phyloP scores from a whole-genome alignment of 2,113 vertebrate species.

The Rhodinocichla rosea region DNA sequence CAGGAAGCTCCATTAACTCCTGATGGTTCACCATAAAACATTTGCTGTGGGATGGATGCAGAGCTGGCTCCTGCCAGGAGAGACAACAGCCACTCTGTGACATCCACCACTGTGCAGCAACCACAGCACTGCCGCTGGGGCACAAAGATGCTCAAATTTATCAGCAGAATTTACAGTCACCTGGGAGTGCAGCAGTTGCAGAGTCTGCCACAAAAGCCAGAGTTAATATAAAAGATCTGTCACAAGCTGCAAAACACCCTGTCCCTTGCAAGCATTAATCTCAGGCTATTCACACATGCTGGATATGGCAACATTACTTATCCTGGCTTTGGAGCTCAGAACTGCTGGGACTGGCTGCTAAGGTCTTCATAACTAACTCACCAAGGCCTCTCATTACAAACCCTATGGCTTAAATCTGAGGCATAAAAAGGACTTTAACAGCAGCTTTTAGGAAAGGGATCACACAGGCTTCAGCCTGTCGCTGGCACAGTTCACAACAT shows the following conservation, averaged over 20 bases:
- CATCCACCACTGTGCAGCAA: background rate
- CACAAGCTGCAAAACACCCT: background rate
- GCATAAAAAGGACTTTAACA: background rate
- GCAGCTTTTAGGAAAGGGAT: background rate
- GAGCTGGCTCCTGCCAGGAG: background rate
- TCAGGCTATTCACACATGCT: background rate
- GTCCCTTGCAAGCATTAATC: background rate
- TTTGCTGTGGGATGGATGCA: background rate
- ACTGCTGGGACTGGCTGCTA: background rate
- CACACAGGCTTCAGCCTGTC: background rate
- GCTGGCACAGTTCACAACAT: background rate
- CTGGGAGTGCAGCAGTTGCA: background rate
- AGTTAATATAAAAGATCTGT: background rate
- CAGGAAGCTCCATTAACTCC: slow-evolving; percentile 33
- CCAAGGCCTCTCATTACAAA: background rate
- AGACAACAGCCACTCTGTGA: background rate
- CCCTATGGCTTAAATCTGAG: background rate
- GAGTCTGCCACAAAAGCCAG: background rate
- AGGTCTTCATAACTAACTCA: background rate
- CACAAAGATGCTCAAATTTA: background rate
- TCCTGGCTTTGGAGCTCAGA: background rate
- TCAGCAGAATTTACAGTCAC: background rate
- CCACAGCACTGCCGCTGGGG: background rate
- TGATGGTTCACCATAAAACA: background rate
- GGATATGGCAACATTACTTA: background rate